These are phyloP conservation scores for Atherinomorus stipes DNA, from an alignment of 2,113 vertebrate species.

Conservation along the genomic window DNA sequence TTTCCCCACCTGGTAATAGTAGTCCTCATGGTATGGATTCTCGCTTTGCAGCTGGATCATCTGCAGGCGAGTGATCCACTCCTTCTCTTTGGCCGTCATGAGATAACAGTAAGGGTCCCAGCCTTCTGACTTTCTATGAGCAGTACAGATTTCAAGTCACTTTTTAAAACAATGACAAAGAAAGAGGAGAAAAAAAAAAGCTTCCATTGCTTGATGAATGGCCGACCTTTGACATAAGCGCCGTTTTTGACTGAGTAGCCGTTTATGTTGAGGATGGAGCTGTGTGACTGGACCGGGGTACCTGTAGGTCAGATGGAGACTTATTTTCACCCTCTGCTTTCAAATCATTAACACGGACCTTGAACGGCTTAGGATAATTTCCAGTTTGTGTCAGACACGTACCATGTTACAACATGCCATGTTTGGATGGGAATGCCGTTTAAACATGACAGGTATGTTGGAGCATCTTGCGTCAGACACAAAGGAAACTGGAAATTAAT, in stretches of 20 bases:
- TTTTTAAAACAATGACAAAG: too few species aligned
- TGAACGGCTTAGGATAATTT: too few species aligned
- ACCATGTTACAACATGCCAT: too few species aligned
- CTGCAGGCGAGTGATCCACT: conserved; percentile 93
- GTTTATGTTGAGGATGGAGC: conserved; percentile 92
- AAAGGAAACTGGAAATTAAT: too few species aligned
- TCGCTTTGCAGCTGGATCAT: conserved; percentile 98
- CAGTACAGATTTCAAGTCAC: neutral
- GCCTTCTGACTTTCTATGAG: conserved; percentile 82
- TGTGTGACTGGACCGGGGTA: conserved; percentile 85
- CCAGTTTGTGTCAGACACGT: too few species aligned
- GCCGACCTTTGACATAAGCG: conserved; percentile 81
- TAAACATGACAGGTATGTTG: too few species aligned
- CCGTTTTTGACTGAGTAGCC: conserved; percentile 86
- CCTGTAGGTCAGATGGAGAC: conserved; percentile 51
- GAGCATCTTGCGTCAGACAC: too few species aligned
- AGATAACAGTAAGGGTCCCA: conserved; percentile 87
- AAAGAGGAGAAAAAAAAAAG: neutral
- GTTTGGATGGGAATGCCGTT: too few species aligned
- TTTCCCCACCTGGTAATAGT: conserved; percentile 92
- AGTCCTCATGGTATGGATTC: conserved; percentile 90
- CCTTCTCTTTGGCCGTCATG: conserved; percentile 93
- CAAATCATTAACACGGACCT: too few species aligned
- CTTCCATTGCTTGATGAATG: too few species aligned
- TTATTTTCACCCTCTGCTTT: neutral